Evolutionary conservation across 2,888 invertebrate genomes (phyloP).

Genomic region (Noctua pronuba): DNA sequence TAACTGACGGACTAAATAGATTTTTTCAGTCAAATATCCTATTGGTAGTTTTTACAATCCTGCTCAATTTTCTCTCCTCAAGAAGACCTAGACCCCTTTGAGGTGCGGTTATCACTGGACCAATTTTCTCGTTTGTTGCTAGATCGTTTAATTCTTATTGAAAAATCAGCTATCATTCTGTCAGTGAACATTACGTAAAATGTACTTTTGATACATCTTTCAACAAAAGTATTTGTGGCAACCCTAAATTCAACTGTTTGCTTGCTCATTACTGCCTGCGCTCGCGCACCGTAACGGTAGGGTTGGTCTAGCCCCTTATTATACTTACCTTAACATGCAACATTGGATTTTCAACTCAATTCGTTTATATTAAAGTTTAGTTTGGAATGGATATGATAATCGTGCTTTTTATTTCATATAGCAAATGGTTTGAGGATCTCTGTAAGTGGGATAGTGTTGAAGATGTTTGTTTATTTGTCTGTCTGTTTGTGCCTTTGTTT

Average conservation of each 20-base stretch:
- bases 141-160: not conserved
- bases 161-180: not conserved
- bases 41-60: not conserved
- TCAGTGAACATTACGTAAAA: not conserved
- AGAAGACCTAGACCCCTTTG: not conserved
- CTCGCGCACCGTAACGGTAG: constrained; percentile 84
- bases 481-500: constrained; percentile 39
- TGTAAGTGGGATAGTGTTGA: constrained; percentile 78
- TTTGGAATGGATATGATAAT: not conserved
- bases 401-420: constrained; percentile 54
- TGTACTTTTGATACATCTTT: not conserved
- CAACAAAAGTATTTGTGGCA: constrained; percentile 8
- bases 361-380: rapidly evolving
- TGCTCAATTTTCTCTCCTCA: not conserved
- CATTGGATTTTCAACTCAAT: constrained; percentile 14
- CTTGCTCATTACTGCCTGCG: constrained; percentile 83
- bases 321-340: constrained; percentile 36
- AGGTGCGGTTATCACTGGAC: too few species aligned
- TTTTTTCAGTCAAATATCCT: too few species aligned
- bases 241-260: constrained; percentile 76
- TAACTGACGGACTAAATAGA: too few species aligned
- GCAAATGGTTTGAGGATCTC: constrained; percentile 50
- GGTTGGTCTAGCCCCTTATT: constrained; percentile 80
- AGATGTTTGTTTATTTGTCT: constrained; percentile 63
- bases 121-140: not conserved